Evolutionary conservation across 2,113 vertebrate species (phyloP).

Genomic region (Psittacara wagleri): DNA sequence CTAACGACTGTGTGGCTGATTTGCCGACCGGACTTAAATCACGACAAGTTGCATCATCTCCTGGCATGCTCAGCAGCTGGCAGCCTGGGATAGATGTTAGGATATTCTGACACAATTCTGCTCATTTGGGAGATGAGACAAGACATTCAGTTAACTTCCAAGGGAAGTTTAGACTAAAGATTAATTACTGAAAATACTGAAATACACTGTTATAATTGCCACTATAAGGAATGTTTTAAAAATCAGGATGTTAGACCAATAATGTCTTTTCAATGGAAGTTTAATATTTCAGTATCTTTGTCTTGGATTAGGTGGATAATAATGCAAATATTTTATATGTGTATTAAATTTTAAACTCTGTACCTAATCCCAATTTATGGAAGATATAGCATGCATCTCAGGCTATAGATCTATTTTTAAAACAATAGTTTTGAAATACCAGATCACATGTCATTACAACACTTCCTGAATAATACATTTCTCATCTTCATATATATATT

Average conservation of each 20-base stretch:
- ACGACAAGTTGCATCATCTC: accelerated
- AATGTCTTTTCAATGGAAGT: neutral
- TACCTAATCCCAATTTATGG: neutral
- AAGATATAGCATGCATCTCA: neutral
- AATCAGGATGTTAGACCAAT: neutral
- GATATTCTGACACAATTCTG: neutral
- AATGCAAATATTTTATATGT: neutral
- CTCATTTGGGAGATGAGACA: neutral
- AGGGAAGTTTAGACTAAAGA: neutral
- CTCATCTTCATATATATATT: neutral
- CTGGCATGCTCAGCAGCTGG: neutral
- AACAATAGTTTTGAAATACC: neutral
- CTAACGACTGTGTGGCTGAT: too few species aligned
- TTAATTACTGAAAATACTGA: neutral
- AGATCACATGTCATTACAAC: neutral
- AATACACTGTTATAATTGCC: neutral
- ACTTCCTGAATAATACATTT: neutral
- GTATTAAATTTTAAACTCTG: neutral
- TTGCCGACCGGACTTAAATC: too few species aligned
- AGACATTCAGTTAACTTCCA: neutral
- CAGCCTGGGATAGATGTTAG: neutral
- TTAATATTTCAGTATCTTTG: neutral
- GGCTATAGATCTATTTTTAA: neutral
- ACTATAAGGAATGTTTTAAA: neutral
- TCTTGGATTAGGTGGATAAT: neutral